phyloP scores from a whole-genome alignment of 2,113 vertebrate species.

The Glareola pratincola region DNA sequence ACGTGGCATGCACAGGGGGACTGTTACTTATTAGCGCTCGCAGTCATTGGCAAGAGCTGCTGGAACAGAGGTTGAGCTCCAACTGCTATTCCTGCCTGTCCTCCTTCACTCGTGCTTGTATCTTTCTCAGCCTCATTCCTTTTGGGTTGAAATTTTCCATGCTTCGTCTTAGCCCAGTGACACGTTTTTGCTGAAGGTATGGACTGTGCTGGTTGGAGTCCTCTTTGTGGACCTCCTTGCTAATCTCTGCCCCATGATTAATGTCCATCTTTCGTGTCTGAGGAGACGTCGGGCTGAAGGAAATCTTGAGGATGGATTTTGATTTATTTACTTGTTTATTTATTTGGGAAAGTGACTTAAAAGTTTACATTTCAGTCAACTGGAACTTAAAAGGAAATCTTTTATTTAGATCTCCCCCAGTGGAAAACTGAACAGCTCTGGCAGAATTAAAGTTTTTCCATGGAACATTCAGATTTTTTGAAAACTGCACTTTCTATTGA shows the following conservation, averaged over 20 bases:
- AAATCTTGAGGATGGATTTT: neutral
- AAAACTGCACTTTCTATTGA: conserved; percentile 3
- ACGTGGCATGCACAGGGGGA: neutral
- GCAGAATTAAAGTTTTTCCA: conserved; percentile 49
- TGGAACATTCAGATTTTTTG: conserved; percentile 45
- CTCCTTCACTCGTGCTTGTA: neutral
- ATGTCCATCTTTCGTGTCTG: neutral
- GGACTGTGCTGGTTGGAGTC: neutral
- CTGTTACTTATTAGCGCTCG: conserved; percentile 13
- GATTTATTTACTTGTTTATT: conserved; percentile 47
- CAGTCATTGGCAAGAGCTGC: conserved; percentile 7
- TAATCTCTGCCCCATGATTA: neutral
- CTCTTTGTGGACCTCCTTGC: neutral
- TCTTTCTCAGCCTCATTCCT: conserved; percentile 3
- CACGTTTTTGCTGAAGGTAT: neutral
- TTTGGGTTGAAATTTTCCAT: conserved; percentile 26
- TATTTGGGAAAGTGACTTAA: conserved; percentile 32
- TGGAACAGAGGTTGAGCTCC: conserved; percentile 17
- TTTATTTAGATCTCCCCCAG: conserved; percentile 28
- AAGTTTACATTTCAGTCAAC: conserved; percentile 34
- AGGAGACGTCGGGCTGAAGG: neutral
- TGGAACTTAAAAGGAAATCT: conserved; percentile 57
- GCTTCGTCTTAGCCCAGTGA: neutral
- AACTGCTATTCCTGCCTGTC: conserved; percentile 34
- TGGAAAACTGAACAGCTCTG: conserved; percentile 30